Evolutionary conservation across 2,888 invertebrate genomes (phyloP).

Genomic region (Oxycera nigricornis): DNA sequence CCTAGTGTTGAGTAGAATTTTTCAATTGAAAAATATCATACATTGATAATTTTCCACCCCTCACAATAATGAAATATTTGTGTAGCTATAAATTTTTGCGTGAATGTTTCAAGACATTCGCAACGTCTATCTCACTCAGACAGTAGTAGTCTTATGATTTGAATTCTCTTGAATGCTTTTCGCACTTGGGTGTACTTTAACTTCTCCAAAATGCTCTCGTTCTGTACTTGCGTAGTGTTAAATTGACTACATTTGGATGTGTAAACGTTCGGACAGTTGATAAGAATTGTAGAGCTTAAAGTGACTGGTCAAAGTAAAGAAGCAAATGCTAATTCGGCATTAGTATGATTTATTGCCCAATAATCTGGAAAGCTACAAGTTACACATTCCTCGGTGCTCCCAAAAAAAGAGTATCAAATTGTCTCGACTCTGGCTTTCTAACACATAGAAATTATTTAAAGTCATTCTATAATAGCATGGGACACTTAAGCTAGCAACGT

Average conservation of each 20-base stretch:
- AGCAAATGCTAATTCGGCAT: too few species aligned
- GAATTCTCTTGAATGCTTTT: not conserved
- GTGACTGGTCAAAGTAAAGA: too few species aligned
- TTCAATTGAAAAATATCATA: not conserved
- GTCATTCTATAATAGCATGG: too few species aligned
- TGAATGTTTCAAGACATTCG: conserved; percentile 2
- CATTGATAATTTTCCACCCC: not conserved
- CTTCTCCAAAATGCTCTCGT: conserved; percentile 6
- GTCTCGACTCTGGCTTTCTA: too few species aligned
- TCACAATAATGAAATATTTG: not conserved
- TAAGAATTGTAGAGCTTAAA: not conserved
- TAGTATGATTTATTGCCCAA: too few species aligned
- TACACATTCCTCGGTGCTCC: too few species aligned
- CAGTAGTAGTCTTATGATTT: not conserved
- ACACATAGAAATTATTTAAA: too few species aligned
- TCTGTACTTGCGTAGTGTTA: conserved; percentile 4
- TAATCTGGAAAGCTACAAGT: too few species aligned
- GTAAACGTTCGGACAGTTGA: not conserved
- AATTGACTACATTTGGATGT: not conserved
- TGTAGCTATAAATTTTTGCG: not conserved
- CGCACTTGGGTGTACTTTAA: not conserved
- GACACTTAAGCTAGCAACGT: too few species aligned
- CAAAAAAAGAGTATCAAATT: too few species aligned
- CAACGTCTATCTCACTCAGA: not conserved
- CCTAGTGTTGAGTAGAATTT: not conserved